These are phyloP conservation scores for Mastacembelus armatus DNA, from an alignment of 2,797 vertebrate genomes.

Conservation along the genomic window DNA sequence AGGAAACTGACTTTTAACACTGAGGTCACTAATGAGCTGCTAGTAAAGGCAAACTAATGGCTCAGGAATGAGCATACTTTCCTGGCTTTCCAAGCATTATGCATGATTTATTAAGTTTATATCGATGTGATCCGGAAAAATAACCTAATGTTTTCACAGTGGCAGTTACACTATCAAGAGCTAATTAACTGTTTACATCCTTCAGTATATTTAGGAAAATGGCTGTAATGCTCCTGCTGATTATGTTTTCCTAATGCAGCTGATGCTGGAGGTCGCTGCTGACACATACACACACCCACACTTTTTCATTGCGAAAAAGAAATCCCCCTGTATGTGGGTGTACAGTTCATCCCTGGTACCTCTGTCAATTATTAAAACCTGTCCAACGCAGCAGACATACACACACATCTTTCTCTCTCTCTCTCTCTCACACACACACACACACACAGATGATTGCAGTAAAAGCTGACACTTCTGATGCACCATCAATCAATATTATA, in stretches of 20 bases:
- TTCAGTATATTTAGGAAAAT: neutral
- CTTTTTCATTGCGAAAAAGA: constrained; percentile 38
- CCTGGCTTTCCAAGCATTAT: neutral
- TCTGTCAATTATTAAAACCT: constrained; percentile 74
- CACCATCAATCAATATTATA: neutral
- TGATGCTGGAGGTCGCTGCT: constrained; percentile 15
- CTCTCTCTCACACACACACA: neutral
- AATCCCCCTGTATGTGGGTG: constrained; percentile 48
- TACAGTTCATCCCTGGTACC: constrained; percentile 42
- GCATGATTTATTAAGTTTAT: constrained; percentile 5
- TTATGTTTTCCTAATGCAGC: neutral
- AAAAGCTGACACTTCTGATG: constrained; percentile 23
- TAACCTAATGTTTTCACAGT: neutral
- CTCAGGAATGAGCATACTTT: neutral
- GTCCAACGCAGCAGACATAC: constrained; percentile 49
- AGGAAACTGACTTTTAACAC: neutral
- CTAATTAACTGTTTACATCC: neutral
- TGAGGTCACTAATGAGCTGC: neutral
- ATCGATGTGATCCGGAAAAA: neutral
- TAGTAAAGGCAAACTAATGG: neutral
- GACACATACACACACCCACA: constrained; percentile 1
- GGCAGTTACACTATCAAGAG: neutral
- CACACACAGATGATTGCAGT: constrained; percentile 25
- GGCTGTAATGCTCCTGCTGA: neutral
- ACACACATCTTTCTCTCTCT: neutral